These are phyloP conservation scores for Drosophila lutescens DNA, from an alignment of 2,888 invertebrate species.

Conservation along the genomic window DNA sequence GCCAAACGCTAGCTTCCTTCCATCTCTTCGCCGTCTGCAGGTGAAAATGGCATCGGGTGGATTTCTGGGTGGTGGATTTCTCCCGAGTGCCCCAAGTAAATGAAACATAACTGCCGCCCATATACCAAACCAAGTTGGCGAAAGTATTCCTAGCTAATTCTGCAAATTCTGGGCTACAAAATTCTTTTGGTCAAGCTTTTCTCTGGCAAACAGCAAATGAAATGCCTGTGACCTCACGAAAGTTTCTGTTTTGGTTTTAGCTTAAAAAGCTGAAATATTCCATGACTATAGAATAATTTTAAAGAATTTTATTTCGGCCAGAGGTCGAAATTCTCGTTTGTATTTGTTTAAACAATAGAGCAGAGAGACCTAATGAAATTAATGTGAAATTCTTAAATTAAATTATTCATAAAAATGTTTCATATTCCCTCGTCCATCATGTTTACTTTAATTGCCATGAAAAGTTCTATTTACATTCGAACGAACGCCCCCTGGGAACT, in stretches of 20 bases:
- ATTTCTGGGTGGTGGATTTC: background rate
- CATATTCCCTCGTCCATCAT: constrained; percentile 17
- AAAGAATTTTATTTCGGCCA: background rate
- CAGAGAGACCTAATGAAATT: too few relatives aligned
- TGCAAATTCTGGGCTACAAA: background rate
- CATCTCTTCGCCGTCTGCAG: constrained; percentile 18
- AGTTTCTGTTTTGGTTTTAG: constrained; percentile 11
- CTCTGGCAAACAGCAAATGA: background rate
- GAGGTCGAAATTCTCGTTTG: too few relatives aligned
- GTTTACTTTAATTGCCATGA: constrained; percentile 39
- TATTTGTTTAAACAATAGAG: too few relatives aligned
- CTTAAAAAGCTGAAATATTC: constrained; percentile 4
- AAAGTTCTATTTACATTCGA: constrained; percentile 49
- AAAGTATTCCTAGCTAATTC: constrained; percentile 10
- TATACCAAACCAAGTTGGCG: constrained; percentile 12
- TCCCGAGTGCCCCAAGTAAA: constrained; percentile 22
- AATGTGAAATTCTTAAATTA: background rate
- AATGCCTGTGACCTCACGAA: background rate
- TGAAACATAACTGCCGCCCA: constrained; percentile 43
- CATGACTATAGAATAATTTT: constrained; percentile 9
- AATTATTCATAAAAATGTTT: constrained; percentile 42
- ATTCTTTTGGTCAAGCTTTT: constrained; percentile 8
- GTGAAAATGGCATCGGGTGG: constrained; percentile 23
- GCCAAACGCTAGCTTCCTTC: constrained; percentile 1
- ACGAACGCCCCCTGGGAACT: constrained; percentile 32